Percentiles rank a stretch among this genome's conserved stretches.
Conservation (phyloP, 1,140 invertebrate genomes). For the Drosophila carrolli region DNA sequence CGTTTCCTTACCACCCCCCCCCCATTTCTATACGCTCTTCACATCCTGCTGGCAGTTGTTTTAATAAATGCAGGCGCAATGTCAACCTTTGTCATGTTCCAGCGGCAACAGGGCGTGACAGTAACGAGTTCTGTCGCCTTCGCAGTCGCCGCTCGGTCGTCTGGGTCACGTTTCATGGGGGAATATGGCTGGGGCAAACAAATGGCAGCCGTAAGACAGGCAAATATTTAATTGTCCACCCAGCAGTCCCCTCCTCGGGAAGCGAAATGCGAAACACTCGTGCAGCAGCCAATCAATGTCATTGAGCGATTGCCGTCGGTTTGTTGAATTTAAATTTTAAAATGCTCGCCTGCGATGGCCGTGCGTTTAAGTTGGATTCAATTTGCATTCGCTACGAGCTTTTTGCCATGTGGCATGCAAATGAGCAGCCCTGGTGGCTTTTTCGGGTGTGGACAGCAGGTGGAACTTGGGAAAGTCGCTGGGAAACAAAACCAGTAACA, state of each 20-base stretch:
- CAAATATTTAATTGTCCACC: constrained; percentile 66
- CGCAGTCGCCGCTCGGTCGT: not conserved
- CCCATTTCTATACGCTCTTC: constrained; percentile 53
- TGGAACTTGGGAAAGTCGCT: constrained; percentile 4
- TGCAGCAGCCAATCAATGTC: constrained; percentile 71
- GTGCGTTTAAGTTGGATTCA: constrained; percentile 40
- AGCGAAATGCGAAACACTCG: constrained; percentile 39
- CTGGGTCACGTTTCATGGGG: constrained; percentile 8
- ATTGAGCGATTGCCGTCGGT: constrained; percentile 33
- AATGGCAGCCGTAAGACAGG: constrained; percentile 51
- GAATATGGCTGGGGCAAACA: constrained; percentile 8
- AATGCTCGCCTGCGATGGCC: constrained; percentile 6
- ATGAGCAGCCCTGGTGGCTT: constrained; percentile 1
- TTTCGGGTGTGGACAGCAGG: constrained; percentile 6
- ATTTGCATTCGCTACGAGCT: constrained; percentile 32
- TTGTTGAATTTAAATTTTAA: constrained; percentile 15
- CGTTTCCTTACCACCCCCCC: too few species aligned
- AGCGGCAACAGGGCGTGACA: constrained; percentile 71
- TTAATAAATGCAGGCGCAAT: constrained; percentile 76
- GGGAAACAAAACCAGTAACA: not conserved
- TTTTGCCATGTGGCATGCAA: constrained; percentile 36
- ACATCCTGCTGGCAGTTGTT: constrained; percentile 62
- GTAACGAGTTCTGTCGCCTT: constrained; percentile 68
- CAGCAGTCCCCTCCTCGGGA: not conserved
- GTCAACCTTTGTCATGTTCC: constrained; percentile 79